Evolutionary conservation across 2,797 vertebrate species (phyloP), one percentile per base, ranked within the genome.

Genomic region (Columba guinea): DNA sequence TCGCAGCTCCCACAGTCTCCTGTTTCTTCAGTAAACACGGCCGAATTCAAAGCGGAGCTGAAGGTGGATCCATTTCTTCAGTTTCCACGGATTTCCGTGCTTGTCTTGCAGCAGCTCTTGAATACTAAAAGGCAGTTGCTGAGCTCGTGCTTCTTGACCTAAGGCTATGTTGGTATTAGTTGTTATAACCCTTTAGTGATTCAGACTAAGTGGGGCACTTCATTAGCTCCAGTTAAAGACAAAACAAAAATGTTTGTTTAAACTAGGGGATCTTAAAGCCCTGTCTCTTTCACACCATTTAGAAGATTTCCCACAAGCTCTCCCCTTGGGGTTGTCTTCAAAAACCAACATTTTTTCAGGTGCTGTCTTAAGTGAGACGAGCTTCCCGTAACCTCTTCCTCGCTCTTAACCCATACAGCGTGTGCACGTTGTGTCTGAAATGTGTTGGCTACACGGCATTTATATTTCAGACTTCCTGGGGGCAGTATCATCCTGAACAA

Each of bases 221-320:
- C 95, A 95, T 96, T 97, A 96, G 80, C 95, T 96, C 70, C 68
- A 79, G 92, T 70, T 87, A 94, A 96, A 96, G 95, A 96, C 94
- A 96, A 96, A 97, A 95, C 88, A 95, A 92, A 89, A 89, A 90
- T 90, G 86, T 97, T 97, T 96, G 91, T 96, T 97, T 97, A 96
- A 97, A 96, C 80, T 81, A 73, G 76, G 32, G 84, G 89, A 78
- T 94, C 91, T 94, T 92, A 94, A 94, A 89, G 79, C 60, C 71
- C n/a, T 93, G 78, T 64, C 80, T 95, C 84, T 90, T 96, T 95
- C 94, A 84, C 90, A 94, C 95, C 78, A n/a, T 95, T 95, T 95
- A 94, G 84, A 89, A 93, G 74, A 89, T 97, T 96, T 95, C 90
- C 83, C 90, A 84, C 71, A 78, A 88, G 78, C 75, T 84, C 73